These are phyloP conservation scores for Eidolon dupreanum DNA, from an alignment of 2,797 vertebrate genomes.

Conservation along the genomic window DNA sequence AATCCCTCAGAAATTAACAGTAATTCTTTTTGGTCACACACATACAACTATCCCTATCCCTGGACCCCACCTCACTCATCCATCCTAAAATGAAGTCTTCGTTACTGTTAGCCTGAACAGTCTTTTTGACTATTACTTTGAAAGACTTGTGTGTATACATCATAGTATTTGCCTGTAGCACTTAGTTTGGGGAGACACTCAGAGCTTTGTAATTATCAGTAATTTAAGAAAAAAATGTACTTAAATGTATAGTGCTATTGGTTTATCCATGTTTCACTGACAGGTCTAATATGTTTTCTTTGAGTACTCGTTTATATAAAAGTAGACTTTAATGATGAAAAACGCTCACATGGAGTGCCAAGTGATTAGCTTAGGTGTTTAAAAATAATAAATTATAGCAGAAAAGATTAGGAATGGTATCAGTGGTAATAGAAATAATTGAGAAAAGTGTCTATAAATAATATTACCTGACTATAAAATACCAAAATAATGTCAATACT, in stretches of 20 bases:
- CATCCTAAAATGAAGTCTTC: slow-evolving; percentile 78
- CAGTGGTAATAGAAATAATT: slow-evolving; percentile 73
- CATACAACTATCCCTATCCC: neutral
- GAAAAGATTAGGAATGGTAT: slow-evolving; percentile 73
- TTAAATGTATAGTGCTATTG: slow-evolving; percentile 62
- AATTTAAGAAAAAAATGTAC: slow-evolving; percentile 66
- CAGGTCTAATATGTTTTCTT: slow-evolving; percentile 67
- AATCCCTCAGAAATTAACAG: slow-evolving; percentile 77
- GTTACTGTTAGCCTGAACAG: slow-evolving; percentile 68
- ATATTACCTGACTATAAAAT: slow-evolving; percentile 77
- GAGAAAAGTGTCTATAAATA: slow-evolving; percentile 75
- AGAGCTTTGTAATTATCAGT: slow-evolving; percentile 69
- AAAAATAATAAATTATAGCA: slow-evolving; percentile 73
- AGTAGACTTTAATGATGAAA: slow-evolving; percentile 76
- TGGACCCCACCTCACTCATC: neutral
- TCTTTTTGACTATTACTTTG: slow-evolving; percentile 78
- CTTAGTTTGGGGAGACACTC: slow-evolving; percentile 77
- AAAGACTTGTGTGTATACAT: slow-evolving; percentile 65
- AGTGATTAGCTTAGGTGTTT: slow-evolving; percentile 76
- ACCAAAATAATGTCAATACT: slow-evolving; percentile 80
- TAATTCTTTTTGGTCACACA: slow-evolving; percentile 64
- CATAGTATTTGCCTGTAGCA: slow-evolving; percentile 78
- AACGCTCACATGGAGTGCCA: slow-evolving; percentile 69
- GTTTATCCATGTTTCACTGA: slow-evolving; percentile 66
- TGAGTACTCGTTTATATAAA: slow-evolving; percentile 74